Evolutionary conservation across 2,888 invertebrate genomes (phyloP).

Genomic region (Lypha dubia): DNA sequence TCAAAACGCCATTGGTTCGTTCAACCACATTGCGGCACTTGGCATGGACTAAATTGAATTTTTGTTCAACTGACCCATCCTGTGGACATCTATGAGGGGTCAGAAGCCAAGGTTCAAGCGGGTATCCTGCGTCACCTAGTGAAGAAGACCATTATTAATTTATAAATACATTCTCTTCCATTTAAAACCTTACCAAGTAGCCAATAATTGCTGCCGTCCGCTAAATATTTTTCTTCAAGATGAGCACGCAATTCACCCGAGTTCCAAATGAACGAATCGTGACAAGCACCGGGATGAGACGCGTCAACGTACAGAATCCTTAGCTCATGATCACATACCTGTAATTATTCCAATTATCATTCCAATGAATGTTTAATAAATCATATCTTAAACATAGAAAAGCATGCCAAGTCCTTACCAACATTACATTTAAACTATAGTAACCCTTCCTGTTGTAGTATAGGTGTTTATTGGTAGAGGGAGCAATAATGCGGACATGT

Average conservation of each 20-base stretch:
- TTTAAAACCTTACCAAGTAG: background rate
- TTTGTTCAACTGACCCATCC: background rate
- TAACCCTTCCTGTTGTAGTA: too few relatives aligned
- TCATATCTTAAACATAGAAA: too few relatives aligned
- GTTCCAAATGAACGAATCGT: background rate
- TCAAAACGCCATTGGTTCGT: too few relatives aligned
- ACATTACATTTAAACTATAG: too few relatives aligned
- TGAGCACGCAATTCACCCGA: too few relatives aligned
- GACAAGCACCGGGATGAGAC: too few relatives aligned
- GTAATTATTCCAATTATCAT: background rate
- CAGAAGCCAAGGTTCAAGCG: background rate
- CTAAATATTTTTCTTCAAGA: background rate
- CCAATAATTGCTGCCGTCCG: background rate
- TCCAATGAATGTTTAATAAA: background rate
- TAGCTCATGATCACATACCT: background rate
- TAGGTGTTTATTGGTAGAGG: too few relatives aligned
- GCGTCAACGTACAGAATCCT: background rate
- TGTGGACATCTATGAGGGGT: background rate
- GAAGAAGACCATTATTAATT: background rate
- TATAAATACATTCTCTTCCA: background rate
- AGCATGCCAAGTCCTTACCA: too few relatives aligned
- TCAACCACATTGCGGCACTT: constrained; percentile 17
- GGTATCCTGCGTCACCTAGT: background rate
- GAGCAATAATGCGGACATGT: too few relatives aligned
- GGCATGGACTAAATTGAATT: constrained; percentile 5